A percentile compares a stretch with the other conserved stretches of the same genome.
These are phyloP conservation scores for Hydrozoanthus tunicans DNA, from an alignment of 64 coral and sea anemone genomes.

Conservation along the genomic window DNA sequence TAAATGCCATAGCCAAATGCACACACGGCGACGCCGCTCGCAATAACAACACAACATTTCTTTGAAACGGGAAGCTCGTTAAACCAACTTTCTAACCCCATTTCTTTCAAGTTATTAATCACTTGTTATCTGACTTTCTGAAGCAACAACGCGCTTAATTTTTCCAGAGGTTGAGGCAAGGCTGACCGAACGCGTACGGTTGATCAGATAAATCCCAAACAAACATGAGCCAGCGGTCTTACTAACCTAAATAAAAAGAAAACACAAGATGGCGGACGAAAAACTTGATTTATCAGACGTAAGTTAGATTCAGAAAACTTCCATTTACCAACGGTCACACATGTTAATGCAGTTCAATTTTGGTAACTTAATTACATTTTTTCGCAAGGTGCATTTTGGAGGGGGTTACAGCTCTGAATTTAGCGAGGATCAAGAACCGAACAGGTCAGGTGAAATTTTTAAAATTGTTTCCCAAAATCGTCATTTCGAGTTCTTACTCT, in stretches of 20 bases:
- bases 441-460: not conserved
- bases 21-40: constrained; percentile 25
- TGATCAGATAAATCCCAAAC: no score
- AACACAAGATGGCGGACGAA: constrained; percentile 44
- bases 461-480: not conserved
- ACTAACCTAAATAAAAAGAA: not conserved
- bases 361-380: not conserved
- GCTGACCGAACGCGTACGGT: no score
- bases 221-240: constrained; percentile 14
- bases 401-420: constrained; percentile 83
- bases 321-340: not conserved
- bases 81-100: constrained; percentile 74
- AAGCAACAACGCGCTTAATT: no score
- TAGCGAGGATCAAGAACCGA: constrained; percentile 73
- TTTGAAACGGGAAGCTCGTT: constrained; percentile 59
- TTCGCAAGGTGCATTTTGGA: constrained; percentile 55
- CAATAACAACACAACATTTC: constrained; percentile 66
- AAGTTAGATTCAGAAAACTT: not conserved
- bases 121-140: not conserved
- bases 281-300: constrained; percentile 27
- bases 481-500: not conserved
- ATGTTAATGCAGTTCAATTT: not conserved
- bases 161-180: no score
- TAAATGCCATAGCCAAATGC: constrained; percentile 66
- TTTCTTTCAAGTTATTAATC: constrained; percentile 13